Evolutionary conservation across 2,113 vertebrate species (phyloP), one percentile per base, ranked within the genome.

Genomic region (Microtus ochrogaster): DNA sequence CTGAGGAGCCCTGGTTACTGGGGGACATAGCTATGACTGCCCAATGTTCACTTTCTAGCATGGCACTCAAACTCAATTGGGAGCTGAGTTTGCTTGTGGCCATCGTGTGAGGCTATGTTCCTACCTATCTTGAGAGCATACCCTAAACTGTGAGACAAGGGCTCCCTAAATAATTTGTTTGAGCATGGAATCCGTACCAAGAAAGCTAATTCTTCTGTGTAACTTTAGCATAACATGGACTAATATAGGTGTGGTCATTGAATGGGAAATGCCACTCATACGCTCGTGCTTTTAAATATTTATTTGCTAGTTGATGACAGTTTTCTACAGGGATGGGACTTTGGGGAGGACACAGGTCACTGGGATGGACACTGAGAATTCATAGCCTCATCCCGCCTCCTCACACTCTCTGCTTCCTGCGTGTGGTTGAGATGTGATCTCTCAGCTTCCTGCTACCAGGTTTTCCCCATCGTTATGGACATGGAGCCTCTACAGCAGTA

Each of bases 71-170:
- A 6, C 5, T 77, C 36, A n/a, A 1, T 0, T 84, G 5, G 12
- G 26, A 81, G 49, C 36, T 4, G 33, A 3, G 11, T 30, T 72
- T n/a, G 5, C 41, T 0, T 10, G 16, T 13, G 61, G 70, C 1
- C 1, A 2, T 8, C 33, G 10, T 10, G 6, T 2, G 10, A 36
- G 3, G 2, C 30, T 36, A 3, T 0, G 1, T 28, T 24, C 28
- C 36, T 17, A 16, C 41, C 36, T 65, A 22, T 52, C 19, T 44
- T 65, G 16, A 8, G 39, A 61, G 0, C 65, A 26, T 58, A 47
- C 36, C 33, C 13, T 70, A 10, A 96, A 4, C 10, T 28, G 13
- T 6, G 4, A 55, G 26, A 11, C 12, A 28, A 33, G 41, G 61
- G 13, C 66, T 66, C 22, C 30, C 55, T 28, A 3, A 36, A 63